These are phyloP conservation scores for Cephus cinctus DNA, from an alignment of 1,140 invertebrate genomes.

Conservation along the genomic window DNA sequence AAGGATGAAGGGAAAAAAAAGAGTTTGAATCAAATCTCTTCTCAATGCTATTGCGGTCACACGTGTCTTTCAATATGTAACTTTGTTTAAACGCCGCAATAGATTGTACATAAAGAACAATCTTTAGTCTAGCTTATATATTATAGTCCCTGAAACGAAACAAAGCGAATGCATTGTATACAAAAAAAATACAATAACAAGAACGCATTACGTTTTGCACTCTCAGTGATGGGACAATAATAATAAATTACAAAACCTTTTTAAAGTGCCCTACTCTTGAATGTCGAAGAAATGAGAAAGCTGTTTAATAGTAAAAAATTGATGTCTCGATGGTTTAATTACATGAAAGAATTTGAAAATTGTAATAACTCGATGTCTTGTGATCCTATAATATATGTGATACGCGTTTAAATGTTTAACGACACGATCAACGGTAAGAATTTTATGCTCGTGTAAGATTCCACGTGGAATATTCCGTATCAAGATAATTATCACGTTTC, in stretches of 20 bases:
- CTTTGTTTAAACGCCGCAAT: no score
- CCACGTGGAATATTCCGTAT: background rate
- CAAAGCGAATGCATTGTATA: no score
- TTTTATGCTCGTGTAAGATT: constrained; percentile 14
- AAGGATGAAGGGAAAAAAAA: no score
- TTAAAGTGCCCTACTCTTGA: constrained; percentile 51
- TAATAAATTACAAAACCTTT: constrained; percentile 18
- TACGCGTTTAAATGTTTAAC: constrained; percentile 43
- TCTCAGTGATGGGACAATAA: background rate
- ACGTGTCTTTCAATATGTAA: background rate
- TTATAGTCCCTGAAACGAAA: no score
- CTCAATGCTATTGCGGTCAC: background rate
- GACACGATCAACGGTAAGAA: no score
- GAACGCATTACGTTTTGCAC: no score
- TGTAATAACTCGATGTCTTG: constrained; percentile 50
- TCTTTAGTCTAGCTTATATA: no score
- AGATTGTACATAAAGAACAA: constrained; percentile 19
- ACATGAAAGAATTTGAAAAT: constrained; percentile 41
- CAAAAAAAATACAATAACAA: no score
- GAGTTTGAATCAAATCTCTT: no score
- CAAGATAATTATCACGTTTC: background rate
- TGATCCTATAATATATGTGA: constrained; percentile 56
- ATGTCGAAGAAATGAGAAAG: constrained; percentile 40
- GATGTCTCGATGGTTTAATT: constrained; percentile 38
- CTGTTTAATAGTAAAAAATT: constrained; percentile 29